Conservation (phyloP, 2,113 vertebrate species). For the Barnardius zonarius region DNA sequence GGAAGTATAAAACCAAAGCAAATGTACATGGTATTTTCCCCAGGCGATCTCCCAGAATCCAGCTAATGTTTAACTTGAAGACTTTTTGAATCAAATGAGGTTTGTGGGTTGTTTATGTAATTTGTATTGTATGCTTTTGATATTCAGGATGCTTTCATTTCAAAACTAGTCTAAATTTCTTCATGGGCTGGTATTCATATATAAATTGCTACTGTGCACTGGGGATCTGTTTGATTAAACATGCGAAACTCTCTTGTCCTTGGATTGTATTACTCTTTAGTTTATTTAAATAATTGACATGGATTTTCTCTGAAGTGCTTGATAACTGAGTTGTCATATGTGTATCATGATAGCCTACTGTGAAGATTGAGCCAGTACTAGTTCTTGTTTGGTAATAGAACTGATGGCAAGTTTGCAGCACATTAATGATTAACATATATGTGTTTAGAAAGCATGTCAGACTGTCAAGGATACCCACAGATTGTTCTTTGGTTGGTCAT, state of each 20-base stretch:
- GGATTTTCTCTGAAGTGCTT: slow-evolving; percentile 12
- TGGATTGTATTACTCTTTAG: slow-evolving; percentile 37
- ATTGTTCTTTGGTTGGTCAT: not conserved
- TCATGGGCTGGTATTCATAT: not conserved
- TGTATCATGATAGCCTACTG: not conserved
- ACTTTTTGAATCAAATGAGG: not conserved
- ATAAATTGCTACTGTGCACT: not conserved
- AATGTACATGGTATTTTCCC: not conserved
- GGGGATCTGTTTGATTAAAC: slow-evolving; percentile 13
- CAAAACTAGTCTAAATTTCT: not conserved
- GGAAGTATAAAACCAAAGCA: not conserved
- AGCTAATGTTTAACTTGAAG: not conserved
- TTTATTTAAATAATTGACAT: slow-evolving; percentile 48
- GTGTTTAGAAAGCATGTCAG: not conserved
- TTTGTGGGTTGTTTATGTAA: not conserved
- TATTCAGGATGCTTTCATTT: not conserved
- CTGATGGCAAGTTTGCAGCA: not conserved
- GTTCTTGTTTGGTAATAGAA: not conserved
- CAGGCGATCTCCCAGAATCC: not conserved
- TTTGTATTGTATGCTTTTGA: not conserved
- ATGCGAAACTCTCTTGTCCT: slow-evolving; percentile 22
- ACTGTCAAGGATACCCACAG: not conserved
- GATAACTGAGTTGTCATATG: not conserved
- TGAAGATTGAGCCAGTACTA: not conserved
- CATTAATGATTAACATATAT: not conserved